Conservation (phyloP, 2,888 invertebrate species). For the Cynaeus angustus region DNA sequence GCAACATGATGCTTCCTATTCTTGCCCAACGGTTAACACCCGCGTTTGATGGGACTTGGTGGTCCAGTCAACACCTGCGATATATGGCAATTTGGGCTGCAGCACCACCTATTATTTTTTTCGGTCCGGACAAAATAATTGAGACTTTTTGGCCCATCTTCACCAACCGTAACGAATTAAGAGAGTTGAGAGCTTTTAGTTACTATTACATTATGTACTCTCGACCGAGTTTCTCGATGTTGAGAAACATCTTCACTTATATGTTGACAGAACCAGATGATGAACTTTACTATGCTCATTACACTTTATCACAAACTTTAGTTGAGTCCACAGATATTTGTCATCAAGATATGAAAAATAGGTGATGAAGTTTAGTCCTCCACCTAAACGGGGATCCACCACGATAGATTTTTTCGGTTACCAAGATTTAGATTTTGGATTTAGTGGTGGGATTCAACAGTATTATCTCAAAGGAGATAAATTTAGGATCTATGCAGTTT, state of each 20-base stretch:
- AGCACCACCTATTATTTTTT: conserved; percentile 59
- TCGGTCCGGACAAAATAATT: conserved; percentile 56
- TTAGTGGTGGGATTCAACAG: background rate
- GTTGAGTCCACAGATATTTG: background rate
- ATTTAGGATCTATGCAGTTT: background rate
- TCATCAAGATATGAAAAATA: background rate
- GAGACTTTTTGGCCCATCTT: conserved; percentile 72
- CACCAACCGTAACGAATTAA: conserved; percentile 66
- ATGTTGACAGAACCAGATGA: conserved; percentile 70
- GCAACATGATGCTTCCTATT: conserved; percentile 2
- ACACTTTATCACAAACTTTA: conserved; percentile 56
- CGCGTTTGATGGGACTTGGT: conserved; percentile 67
- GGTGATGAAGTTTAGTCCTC: conserved; percentile 3
- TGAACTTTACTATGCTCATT: conserved; percentile 71
- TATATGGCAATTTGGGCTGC: conserved; percentile 70
- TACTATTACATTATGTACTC: conserved; percentile 70
- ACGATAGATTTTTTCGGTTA: background rate
- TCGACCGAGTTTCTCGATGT: conserved; percentile 64
- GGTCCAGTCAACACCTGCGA: conserved; percentile 66
- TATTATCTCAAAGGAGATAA: background rate
- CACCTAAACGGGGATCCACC: background rate
- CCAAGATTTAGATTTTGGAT: background rate
- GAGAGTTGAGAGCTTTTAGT: conserved; percentile 70
- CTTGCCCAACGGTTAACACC: conserved; percentile 66
- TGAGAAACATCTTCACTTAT: conserved; percentile 71